phyloP scores from a whole-genome alignment of 1,140 invertebrate species.

The Condylostylus longicornis region DNA sequence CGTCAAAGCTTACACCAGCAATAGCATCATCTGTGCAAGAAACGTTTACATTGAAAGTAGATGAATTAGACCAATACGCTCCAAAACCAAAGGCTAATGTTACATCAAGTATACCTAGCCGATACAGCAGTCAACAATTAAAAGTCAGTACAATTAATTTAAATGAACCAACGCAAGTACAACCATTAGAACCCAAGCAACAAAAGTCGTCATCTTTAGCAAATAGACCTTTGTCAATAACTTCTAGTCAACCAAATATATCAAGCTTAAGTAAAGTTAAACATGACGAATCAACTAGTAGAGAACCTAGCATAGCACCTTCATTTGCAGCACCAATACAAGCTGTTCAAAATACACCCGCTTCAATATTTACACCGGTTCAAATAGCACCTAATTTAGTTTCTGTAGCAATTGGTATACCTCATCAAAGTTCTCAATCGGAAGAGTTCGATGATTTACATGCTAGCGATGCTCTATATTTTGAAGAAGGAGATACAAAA shows the following conservation, averaged over 20 bases:
- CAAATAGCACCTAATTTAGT: no score
- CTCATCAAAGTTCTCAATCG: not conserved
- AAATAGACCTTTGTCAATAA: no score
- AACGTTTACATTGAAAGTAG: slow-evolving; percentile 27
- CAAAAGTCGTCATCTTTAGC: no score
- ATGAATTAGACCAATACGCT: slow-evolving; percentile 29
- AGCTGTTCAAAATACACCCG: no score
- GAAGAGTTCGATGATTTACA: not conserved
- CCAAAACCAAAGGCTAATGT: slow-evolving; percentile 13
- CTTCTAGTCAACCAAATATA: no score
- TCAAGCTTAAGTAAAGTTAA: no score
- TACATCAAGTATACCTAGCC: slow-evolving; percentile 9
- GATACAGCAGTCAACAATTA: slow-evolving; percentile 21
- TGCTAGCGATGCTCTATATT: not conserved
- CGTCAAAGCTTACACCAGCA: slow-evolving; percentile 8
- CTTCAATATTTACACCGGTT: no score
- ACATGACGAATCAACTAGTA: no score
- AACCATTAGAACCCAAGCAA: no score
- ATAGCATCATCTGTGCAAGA: slow-evolving; percentile 23
- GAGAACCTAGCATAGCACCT: no score
- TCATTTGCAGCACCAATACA: no score
- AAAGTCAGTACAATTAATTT: not conserved
- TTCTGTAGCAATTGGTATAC: no score
- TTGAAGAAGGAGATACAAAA: not conserved
- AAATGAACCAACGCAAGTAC: not conserved